A percentile compares a stretch with the other conserved stretches of the same genome.
Evolutionary conservation across 2,888 invertebrate species (phyloP).

Genomic region (Galeopsomyia nigrocyanea): DNA sequence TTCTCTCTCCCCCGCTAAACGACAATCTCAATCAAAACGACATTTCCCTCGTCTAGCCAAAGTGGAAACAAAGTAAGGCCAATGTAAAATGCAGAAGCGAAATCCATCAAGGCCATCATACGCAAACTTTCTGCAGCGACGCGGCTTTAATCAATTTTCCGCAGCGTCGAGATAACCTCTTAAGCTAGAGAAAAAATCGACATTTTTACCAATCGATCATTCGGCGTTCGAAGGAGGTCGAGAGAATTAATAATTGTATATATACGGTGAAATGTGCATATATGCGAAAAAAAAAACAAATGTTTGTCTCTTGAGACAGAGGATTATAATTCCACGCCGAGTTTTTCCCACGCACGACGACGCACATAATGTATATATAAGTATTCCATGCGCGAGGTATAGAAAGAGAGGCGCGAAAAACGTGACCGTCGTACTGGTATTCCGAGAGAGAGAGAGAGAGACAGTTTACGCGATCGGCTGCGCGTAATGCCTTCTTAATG

Average conservation of each 20-base stretch:
- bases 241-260: slow-evolving; percentile 30
- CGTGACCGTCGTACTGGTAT: too few relatives aligned
- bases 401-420: too few relatives aligned
- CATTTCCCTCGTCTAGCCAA: too few relatives aligned
- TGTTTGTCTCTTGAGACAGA: background rate
- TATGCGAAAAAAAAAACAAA: background rate
- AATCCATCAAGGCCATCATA: too few relatives aligned
- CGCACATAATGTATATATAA: background rate
- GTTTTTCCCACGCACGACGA: slow-evolving; percentile 27
- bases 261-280: background rate
- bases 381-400: too few relatives aligned
- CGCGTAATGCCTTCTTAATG: too few relatives aligned
- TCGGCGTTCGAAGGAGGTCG: background rate
- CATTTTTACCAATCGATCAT: slow-evolving; percentile 40
- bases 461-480: too few relatives aligned
- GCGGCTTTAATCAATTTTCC: slow-evolving; percentile 38
- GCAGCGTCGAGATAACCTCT: slow-evolving; percentile 15
- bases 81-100: too few relatives aligned
- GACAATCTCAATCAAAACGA: too few relatives aligned
- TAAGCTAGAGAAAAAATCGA: background rate
- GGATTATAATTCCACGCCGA: slow-evolving; percentile 6
- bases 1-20: too few relatives aligned
- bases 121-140: background rate
- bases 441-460: too few relatives aligned
- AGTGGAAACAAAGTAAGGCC: too few relatives aligned